Base-by-base conservation (phyloP, 1,140 invertebrate species). In the Bombus picipes region DNA sequence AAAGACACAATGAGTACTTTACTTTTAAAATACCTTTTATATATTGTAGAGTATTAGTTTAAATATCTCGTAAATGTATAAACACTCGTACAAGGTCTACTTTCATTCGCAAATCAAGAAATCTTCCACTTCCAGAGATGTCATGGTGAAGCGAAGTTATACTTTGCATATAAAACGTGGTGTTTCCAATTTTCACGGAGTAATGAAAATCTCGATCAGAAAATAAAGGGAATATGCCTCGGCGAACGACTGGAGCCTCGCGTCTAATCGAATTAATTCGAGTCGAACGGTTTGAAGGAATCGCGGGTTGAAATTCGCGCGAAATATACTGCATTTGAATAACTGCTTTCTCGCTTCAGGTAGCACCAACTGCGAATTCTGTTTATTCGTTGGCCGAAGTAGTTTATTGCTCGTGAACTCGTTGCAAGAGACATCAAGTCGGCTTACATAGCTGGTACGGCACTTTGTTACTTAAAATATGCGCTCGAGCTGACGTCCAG, bases 371-470 rank as follows among this genome's bases (percentile, higher is more conserved):
- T 81, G 53, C n/a, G 53, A 59, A 74, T 74, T 43, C 53, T 73
- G 70, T 81, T 81, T 81, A 74, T 81, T 62, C 53, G 57, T 12
- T 12, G 70, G 22, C 28, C 37, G 22, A 73, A 59, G 70, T 74
- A 43, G 80, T 81, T 81, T 81, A 81, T 81, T 73, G 80, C 53
- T 72, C 53, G 80, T 13, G 70, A 81, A 73, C 80, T 81, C 12
- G 53, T 70, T 81, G 70, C 79, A 25, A 32, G 79, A 73, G 79
- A 81, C 66, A 72, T 73, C 79, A n/a, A 71, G 47, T 72, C n/a
- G 37, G 28, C 6, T 53, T 53, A 53, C 18, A 53, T 53, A 53
- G 47, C 47, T 53, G 18, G 3, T 41, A 28, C 9, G 34, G n/a
- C 22, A 62, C 70, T 74, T 62, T 81, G 68, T 74, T 81, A 34